A percentile compares a stretch with the other conserved stretches of the same genome.
Evolutionary conservation across 1,140 invertebrate genomes (phyloP).

Genomic region (Drosophila chauvacae): DNA sequence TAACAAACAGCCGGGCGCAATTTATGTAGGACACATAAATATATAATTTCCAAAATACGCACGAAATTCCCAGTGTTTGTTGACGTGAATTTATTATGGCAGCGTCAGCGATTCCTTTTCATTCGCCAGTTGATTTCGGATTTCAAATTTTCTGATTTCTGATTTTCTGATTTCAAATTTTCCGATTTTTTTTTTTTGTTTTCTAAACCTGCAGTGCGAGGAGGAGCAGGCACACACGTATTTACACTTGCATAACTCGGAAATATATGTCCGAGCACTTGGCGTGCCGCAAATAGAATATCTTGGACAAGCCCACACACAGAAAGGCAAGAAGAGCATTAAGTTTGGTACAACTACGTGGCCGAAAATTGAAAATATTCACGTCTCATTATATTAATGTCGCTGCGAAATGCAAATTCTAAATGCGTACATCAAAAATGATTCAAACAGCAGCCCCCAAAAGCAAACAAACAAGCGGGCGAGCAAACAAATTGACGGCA

Average conservation of each 20-base stretch:
- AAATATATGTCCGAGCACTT: slow-evolving; percentile 36
- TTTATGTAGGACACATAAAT: slow-evolving; percentile 57
- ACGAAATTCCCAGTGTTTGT: slow-evolving; percentile 42
- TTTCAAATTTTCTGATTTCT: neutral
- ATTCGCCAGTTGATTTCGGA: slow-evolving; percentile 12
- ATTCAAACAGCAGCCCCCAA: slow-evolving; percentile 32
- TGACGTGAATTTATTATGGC: slow-evolving; percentile 52
- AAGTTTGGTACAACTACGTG: slow-evolving; percentile 17
- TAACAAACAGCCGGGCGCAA: slow-evolving; percentile 19
- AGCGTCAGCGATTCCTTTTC: slow-evolving; percentile 2
- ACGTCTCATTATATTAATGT: slow-evolving; percentile 62
- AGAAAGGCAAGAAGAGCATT: slow-evolving; percentile 6
- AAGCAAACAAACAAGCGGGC: slow-evolving; percentile 39
- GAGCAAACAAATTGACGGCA: slow-evolving; percentile 36
- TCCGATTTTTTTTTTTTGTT: neutral
- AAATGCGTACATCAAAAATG: slow-evolving; percentile 51
- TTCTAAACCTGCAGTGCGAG: slow-evolving; percentile 36
- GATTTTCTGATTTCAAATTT: neutral
- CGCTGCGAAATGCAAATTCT: slow-evolving; percentile 52
- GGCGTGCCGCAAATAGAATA: slow-evolving; percentile 56
- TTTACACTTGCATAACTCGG: slow-evolving; percentile 52
- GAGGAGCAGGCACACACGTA: slow-evolving; percentile 14
- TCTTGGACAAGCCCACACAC: slow-evolving; percentile 41
- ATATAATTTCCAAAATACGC: slow-evolving; percentile 59
- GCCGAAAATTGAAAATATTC: slow-evolving; percentile 54